A percentile compares a stretch with the other conserved stretches of the same genome.
These are phyloP conservation scores for Porites lobata DNA, from an alignment of 92 coral and sea anemone genomes.

Conservation along the genomic window DNA sequence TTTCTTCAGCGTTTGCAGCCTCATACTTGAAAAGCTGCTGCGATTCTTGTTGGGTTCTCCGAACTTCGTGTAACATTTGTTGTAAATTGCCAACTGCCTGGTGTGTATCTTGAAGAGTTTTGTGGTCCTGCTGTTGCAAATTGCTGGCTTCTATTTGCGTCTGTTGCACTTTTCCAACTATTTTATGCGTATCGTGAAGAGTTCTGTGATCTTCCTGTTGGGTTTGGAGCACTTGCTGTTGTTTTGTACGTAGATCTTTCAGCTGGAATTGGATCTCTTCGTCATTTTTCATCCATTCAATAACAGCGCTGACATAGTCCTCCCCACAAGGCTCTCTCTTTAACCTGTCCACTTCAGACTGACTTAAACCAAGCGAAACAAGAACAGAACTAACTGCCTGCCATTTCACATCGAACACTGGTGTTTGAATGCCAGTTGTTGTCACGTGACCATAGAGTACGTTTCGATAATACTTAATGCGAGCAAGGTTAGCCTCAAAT, in stretches of 20 bases:
- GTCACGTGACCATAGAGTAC: constrained; percentile 43
- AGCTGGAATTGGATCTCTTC: constrained; percentile 14
- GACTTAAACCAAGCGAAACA: no score
- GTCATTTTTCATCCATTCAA: neutral
- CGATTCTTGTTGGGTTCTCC: neutral
- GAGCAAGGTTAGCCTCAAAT: constrained; percentile 58
- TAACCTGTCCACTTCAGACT: no score
- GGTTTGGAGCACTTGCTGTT: no score
- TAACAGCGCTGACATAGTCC: no score
- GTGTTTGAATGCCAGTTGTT: constrained; percentile 24
- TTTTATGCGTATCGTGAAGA: neutral
- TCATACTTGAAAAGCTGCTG: no score
- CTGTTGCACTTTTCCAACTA: constrained; percentile 33
- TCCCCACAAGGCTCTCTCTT: no score
- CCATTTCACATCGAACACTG: neutral
- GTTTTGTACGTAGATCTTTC: neutral
- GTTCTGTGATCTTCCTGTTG: no score
- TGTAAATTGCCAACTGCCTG: neutral
- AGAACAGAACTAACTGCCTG: no score
- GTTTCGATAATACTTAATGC: constrained; percentile 65
- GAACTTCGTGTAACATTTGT: neutral
- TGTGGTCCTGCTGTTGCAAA: no score
- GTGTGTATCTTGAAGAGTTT: no score
- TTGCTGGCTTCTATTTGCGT: no score
- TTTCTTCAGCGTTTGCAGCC: no score